Conservation (phyloP, 2,113 vertebrate species). For the Corythoichthys haematopterus region DNA sequence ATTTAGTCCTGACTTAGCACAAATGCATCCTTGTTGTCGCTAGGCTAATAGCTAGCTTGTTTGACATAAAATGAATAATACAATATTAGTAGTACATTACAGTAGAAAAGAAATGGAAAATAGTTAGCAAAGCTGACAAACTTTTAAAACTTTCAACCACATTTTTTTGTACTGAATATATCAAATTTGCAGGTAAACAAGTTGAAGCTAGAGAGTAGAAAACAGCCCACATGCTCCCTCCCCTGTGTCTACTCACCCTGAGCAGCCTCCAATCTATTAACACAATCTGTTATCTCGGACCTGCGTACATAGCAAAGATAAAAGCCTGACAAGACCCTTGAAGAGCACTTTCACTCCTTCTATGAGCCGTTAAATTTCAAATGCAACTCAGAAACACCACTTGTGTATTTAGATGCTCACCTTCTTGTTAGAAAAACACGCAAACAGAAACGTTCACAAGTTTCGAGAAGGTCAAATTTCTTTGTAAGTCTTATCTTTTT, state of each 20-base stretch:
- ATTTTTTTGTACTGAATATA: too few relatives aligned
- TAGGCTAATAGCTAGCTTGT: background rate
- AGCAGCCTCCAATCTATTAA: slow-evolving; percentile 52
- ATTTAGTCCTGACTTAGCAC: background rate
- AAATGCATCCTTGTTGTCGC: background rate
- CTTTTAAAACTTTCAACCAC: background rate
- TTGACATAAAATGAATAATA: background rate
- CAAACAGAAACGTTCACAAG: background rate
- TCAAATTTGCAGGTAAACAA: background rate
- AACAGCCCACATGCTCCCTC: background rate
- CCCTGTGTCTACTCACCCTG: slow-evolving; percentile 43
- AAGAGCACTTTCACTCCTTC: slow-evolving; percentile 54
- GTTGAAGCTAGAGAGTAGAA: slow-evolving; percentile 20
- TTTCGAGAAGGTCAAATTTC: background rate
- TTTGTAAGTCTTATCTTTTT: background rate
- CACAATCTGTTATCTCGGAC: slow-evolving; percentile 57
- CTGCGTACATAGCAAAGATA: slow-evolving; percentile 63
- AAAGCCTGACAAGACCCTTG: slow-evolving; percentile 51
- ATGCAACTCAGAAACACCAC: slow-evolving; percentile 26
- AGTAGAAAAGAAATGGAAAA: background rate
- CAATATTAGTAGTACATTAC: background rate
- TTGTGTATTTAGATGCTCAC: slow-evolving; percentile 4
- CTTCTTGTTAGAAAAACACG: background rate
- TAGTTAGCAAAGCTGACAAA: background rate
- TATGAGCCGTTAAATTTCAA: slow-evolving; percentile 44